Conservation (phyloP, 2,888 invertebrate species). For the Disparrhopalites patrizii region DNA sequence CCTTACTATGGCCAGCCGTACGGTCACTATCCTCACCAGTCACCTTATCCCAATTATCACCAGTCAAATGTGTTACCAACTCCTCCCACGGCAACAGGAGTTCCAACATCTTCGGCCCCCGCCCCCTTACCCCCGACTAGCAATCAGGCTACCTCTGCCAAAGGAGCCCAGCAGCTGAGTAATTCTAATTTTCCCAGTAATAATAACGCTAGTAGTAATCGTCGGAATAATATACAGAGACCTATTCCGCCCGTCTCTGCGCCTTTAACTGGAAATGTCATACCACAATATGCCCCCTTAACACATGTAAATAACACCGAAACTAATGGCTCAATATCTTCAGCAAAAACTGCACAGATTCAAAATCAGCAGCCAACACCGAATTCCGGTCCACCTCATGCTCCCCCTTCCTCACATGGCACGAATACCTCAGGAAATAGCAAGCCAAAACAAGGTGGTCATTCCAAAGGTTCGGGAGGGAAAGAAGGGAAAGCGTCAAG, state of each 20-base stretch:
- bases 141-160: constrained; percentile 3
- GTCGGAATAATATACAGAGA: not conserved
- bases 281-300: not conserved
- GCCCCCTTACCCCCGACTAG: no score
- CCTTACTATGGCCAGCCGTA: constrained; percentile 12
- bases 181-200: not conserved
- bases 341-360: constrained; percentile 4
- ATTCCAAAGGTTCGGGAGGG: not conserved
- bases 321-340: constrained; percentile 7
- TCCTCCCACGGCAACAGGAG: not conserved
- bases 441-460: constrained; percentile 18
- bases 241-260: not conserved
- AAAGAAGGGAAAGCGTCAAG: constrained; percentile 30
- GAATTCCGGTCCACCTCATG: not conserved
- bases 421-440: not conserved
- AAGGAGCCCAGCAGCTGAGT: not conserved
- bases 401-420: not conserved
- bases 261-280: not conserved
- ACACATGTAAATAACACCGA: constrained; percentile 3
- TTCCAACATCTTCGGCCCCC: no score
- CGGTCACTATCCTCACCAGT: constrained; percentile 6
- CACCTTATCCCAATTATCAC: constrained; percentile 13
- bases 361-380: constrained; percentile 2
- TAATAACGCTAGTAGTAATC: not conserved
- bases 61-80: constrained; percentile 10